Evolutionary conservation across 1,140 invertebrate genomes (phyloP).

Genomic region (Drosophila ogumai): DNA sequence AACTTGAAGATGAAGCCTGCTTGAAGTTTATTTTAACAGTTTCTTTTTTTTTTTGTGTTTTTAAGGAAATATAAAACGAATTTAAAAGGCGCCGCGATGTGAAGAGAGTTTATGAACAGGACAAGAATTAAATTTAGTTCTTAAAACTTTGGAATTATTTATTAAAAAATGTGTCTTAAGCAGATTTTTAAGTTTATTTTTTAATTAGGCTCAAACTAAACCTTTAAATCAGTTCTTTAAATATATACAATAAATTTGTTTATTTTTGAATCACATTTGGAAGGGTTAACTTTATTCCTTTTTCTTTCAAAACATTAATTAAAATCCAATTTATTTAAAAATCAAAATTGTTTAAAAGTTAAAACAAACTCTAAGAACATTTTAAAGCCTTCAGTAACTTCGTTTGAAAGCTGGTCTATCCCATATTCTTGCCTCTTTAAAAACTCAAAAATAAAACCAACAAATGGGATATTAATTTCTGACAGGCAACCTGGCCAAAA

Average conservation of each 20-base stretch:
- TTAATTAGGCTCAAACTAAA: too few species aligned
- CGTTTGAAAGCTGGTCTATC: neutral
- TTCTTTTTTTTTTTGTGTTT: neutral
- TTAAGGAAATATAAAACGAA: neutral
- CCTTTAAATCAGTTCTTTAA: neutral
- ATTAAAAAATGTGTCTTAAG: neutral
- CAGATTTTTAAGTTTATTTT: neutral
- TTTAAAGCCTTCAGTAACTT: neutral
- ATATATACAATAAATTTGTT: too few species aligned
- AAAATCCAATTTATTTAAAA: too few species aligned
- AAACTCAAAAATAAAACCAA: neutral
- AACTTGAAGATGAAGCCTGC: slow-evolving; percentile 1
- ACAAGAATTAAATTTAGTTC: neutral
- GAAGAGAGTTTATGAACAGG: neutral
- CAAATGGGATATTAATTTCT: slow-evolving; percentile 32
- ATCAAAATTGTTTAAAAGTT: too few species aligned
- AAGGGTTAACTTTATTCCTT: too few species aligned
- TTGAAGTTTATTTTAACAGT: neutral
- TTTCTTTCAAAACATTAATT: too few species aligned
- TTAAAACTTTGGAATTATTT: neutral
- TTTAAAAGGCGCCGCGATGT: neutral
- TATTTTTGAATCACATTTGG: too few species aligned
- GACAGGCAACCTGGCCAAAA: slow-evolving; percentile 11
- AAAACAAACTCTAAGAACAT: neutral
- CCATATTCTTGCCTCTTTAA: too few species aligned